Conservation (phyloP, 2,797 vertebrate genomes). For the Hylomyscus alleni region DNA sequence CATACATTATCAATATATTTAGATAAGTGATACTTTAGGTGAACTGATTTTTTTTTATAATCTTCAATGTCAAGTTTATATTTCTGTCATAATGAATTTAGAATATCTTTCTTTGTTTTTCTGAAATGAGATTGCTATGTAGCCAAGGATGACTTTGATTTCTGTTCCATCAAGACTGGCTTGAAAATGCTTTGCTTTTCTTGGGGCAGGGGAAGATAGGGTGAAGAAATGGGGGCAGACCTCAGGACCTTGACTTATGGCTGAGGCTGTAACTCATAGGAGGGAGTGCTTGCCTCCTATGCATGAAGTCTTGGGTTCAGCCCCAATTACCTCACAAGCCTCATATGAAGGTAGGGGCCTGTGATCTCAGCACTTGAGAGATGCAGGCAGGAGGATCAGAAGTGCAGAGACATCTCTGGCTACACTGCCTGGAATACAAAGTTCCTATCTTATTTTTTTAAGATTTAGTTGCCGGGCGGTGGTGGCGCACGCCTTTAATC, state of each 20-base stretch:
- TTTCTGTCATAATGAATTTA: slow-evolving; percentile 53
- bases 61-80: slow-evolving; percentile 14
- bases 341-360: background rate
- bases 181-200: background rate
- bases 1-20: background rate
- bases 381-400: background rate
- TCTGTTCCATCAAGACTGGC: background rate
- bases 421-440: background rate
- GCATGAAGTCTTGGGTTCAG: background rate
- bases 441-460: no score
- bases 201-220: background rate
- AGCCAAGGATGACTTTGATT: background rate
- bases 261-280: background rate
- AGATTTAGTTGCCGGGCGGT: no score
- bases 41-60: slow-evolving; percentile 30
- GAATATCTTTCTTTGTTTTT: background rate
- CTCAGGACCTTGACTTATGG: background rate
- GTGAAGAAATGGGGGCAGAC: background rate
- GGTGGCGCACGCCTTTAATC: no score
- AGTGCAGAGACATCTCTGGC: no score
- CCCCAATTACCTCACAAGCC: background rate
- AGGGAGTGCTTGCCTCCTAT: background rate
- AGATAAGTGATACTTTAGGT: slow-evolving; percentile 32
- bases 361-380: background rate
- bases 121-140: background rate